Evolutionary conservation across 2,888 invertebrate genomes (phyloP), one percentile per base, ranked within the genome.

Genomic region (Ophraella communa): DNA sequence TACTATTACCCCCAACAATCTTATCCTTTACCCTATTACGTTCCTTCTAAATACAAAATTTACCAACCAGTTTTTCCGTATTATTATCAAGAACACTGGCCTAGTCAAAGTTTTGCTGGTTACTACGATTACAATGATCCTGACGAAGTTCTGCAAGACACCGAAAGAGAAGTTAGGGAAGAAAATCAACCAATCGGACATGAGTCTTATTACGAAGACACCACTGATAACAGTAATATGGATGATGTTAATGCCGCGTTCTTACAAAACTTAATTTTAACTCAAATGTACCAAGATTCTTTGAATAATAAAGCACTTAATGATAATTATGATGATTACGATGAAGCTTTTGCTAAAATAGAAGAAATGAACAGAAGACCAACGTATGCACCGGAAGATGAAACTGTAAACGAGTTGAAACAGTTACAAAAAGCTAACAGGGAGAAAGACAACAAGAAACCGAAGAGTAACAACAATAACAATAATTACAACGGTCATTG

Each of bases 371-470:
- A 45, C 39, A 51, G 30, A 53, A 53, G 64, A 39, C 68, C 71
- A 7, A 64, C 69, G 47, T 61, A 68, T 55, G 66, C 45, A 4
- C 49, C 67, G 4, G 89, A 89, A 71, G 90, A 90, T 72, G 88
- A 89, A 78, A 88, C 89, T 64, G 89, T 88, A 0, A 83, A 85
- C 63, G 88, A 89, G 74, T 77, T 90, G 57, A 89, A 89, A 77
- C 87, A 87, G 54, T 78, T 90, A 65, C 86, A 87, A 1, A 84
- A 86, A 72, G 84, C 85, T 30, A 73, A 75, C 47, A 71, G 67
- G 30, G 74, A 75, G 18, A 70, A 67, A 30, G 64, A 64, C 53
- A 66, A 69, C 33, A 66, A 67, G 53, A 58, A 64, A 45, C 67
- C 59, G 54, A 70, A 64, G 51, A 66, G 20, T 54, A 70, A 67